phyloP scores from a whole-genome alignment of 2,888 invertebrate genomes.

The Nephrotoma appendiculata region DNA sequence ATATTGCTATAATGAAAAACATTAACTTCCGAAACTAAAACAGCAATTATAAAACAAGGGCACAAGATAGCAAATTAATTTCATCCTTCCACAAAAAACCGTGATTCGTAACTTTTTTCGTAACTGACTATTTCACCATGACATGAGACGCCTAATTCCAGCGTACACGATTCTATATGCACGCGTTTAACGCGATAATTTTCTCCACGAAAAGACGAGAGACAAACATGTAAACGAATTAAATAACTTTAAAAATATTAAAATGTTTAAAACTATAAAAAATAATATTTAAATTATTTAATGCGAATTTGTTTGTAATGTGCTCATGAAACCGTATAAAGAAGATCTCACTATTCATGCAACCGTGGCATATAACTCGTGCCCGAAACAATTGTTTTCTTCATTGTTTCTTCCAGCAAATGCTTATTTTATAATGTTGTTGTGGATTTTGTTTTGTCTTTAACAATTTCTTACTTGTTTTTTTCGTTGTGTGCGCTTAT shows the following conservation, averaged over 20 bases:
- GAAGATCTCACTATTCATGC: background rate
- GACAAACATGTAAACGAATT: background rate
- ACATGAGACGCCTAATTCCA: background rate
- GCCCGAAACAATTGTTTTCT: background rate
- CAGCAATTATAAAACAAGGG: too few relatives aligned
- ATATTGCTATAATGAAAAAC: too few relatives aligned
- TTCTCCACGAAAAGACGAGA: background rate
- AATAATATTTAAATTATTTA: background rate
- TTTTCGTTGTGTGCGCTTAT: background rate
- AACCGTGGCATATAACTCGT: background rate
- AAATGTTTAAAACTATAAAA: background rate
- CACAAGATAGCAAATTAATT: too few relatives aligned
- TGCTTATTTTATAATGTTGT: background rate
- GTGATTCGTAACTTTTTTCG: too few relatives aligned
- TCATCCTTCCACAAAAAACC: too few relatives aligned
- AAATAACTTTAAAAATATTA: background rate
- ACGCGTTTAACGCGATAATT: background rate
- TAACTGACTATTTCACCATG: background rate
- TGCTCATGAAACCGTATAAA: background rate
- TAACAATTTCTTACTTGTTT: background rate
- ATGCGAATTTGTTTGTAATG: background rate
- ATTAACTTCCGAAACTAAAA: too few relatives aligned
- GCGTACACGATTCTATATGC: background rate
- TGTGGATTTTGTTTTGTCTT: background rate
- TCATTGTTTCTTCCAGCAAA: background rate